Base-by-base conservation (phyloP, 2,888 invertebrate species). In the Caenorhabditis sinica region DNA sequence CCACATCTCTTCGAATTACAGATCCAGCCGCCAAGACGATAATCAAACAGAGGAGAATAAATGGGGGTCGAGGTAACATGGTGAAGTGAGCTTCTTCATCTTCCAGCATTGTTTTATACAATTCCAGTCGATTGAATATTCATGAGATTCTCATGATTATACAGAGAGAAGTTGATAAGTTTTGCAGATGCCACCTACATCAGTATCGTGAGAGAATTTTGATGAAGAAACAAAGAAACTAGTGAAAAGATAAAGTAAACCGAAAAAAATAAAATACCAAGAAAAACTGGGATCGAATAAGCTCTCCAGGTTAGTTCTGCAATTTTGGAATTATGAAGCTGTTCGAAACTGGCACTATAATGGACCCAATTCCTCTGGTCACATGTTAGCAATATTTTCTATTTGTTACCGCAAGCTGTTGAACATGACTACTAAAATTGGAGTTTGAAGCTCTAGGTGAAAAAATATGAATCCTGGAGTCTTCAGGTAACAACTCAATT, bases 131-230 rank as follows among this genome's bases (percentile, higher is more conserved):
- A 20, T 20, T 63, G 71, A 51, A 79, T 69, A 79, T 63, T 61
- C 11, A 61, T 77, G 60, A 60, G 49, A 2, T n/a, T 76, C 76
- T 13, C 76, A 76, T 66, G 68, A 76, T 76, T 76, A 76, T 68
- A 53, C 76, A 68, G n/a, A 15, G 49, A 13, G 23, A 66, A n/a
- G 40, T 20, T 43, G 56, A 0, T n/a, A 49, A 51, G 23, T 68
- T 51, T 20, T 68, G 68, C 20, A 68, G 25, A 25, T 17, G 11
- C 11, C 51, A 25, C 4, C 0, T 2, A 65, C 56, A 66, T 43
- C 65, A 63, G 53, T 65, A n/a, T 8, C 74, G 28, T 43, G 53
- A 53, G 63, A 74, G 36, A 0, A 15, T 56, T 5, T 56, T 56
- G 25, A 11, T 28, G 28, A 56, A 2, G 15, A 28, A 15, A 20